Evolutionary conservation across 2,888 invertebrate species (phyloP), one percentile per base, ranked within the genome.

Genomic region (Calephelis perditalis): DNA sequence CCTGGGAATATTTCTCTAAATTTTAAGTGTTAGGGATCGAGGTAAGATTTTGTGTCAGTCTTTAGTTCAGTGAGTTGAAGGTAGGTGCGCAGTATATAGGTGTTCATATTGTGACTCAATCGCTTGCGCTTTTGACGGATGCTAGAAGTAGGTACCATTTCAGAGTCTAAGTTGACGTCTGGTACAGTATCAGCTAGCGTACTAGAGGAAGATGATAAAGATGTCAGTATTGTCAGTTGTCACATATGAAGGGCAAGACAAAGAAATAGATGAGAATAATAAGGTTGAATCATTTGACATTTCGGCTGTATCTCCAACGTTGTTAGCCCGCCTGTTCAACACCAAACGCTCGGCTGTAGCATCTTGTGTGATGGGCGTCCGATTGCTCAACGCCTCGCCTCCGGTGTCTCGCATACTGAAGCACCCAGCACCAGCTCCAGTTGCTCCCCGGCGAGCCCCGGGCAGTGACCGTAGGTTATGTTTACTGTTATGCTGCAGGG

Each of bases 191-290:
- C n/a, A 10, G 5, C 45, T n/a, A 45, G 45, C 45, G 60, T 56
- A 43, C 54, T 62, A 43, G 15, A 26, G 36, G 59, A 45, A 46
- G 65, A 56, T 35, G 15, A 35, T 10, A 57, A 56, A 15, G 63
- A 55, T 58, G 44, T 60, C n/a, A 62, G 26, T 37, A 55, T 56
- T 54, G 64, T 60, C 62, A 63, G 55, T 56, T 54, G 64, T 60
- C 62, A 63, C 60, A 46, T 62, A 60, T 4, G 59, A 62, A 3
- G 65, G 65, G 58, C 65, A 56, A 62, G 63, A 61, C 9, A 63
- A 65, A 43, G 63, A 63, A 56, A 63, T 58, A 43, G 65, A 65
- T 15, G 65, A 65, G 55, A 65, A 65, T 15, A 64, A 26, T 8
- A 61, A 59, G 8, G 4, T 55, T 40, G 58, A 62, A 56, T 65